phyloP scores from a whole-genome alignment of 2,113 vertebrate genomes.

The Thymallus thymallus region DNA sequence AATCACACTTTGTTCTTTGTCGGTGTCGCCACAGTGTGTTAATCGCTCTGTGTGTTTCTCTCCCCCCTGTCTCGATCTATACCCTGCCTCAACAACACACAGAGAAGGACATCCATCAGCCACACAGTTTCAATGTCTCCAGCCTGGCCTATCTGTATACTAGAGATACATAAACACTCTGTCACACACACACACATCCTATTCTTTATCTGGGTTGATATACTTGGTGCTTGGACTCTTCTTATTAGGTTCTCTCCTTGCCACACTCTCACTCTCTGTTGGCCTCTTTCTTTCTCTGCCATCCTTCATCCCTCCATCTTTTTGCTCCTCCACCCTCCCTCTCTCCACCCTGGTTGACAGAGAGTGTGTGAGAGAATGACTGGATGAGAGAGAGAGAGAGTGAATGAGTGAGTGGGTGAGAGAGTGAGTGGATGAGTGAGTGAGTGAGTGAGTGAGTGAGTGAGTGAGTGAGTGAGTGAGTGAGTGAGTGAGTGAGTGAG shows the following conservation, averaged over 20 bases:
- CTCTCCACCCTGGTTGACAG: neutral
- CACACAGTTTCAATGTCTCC: neutral
- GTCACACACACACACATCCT: neutral
- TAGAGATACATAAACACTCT: too few relatives aligned
- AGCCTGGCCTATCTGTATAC: neutral
- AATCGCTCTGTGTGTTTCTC: slow-evolving; percentile 6
- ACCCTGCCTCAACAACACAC: slow-evolving; percentile 4
- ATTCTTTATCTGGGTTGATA: neutral
- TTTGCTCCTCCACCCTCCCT: neutral
- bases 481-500: neutral
- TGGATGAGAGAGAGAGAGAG: neutral
- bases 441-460: neutral
- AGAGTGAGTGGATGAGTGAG: neutral
- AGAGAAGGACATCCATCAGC: slow-evolving; percentile 15
- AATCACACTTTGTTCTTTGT: slow-evolving; percentile 51
- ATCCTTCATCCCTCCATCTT: neutral
- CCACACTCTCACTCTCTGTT: neutral
- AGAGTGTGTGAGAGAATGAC: neutral
- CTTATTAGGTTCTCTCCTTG: neutral
- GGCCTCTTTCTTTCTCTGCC: neutral
- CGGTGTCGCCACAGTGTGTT: slow-evolving; percentile 17
- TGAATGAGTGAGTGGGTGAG: neutral
- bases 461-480: neutral
- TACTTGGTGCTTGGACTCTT: neutral
- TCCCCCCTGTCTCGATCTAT: slow-evolving; percentile 13